Evolutionary conservation across 2,113 vertebrate genomes (phyloP).

Genomic region (Nyctereutes procyonoides): DNA sequence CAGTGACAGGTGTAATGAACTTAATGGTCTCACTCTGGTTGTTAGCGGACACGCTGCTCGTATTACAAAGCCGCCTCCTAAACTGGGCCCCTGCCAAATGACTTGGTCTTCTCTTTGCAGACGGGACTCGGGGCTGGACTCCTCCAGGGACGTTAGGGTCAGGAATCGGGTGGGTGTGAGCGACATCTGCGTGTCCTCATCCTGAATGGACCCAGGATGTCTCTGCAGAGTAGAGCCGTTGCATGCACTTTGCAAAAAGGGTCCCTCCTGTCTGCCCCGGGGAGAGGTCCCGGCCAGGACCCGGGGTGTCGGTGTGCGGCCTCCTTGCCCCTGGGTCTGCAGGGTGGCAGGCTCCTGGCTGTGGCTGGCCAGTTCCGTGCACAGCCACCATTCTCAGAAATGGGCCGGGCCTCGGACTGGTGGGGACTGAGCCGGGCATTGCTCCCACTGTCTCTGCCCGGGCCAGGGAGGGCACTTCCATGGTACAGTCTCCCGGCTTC

Average conservation of each 20-base stretch:
- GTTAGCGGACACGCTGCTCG: constrained; percentile 39
- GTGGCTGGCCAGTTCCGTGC: neutral
- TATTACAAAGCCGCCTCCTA: constrained; percentile 43
- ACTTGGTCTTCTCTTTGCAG: constrained; percentile 28
- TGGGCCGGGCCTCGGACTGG: neutral
- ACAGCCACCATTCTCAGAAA: neutral
- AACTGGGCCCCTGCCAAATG: constrained; percentile 49
- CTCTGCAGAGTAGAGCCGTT: neutral
- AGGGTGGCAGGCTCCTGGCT: neutral
- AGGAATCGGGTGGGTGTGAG: neutral
- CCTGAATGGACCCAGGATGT: neutral
- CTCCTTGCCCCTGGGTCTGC: neutral
- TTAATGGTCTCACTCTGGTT: constrained; percentile 65
- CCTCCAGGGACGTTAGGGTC: neutral
- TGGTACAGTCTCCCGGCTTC: neutral
- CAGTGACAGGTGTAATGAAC: constrained; percentile 58
- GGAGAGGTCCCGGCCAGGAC: neutral
- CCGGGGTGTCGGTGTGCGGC: neutral
- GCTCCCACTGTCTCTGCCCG: neutral
- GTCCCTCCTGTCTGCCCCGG: too few relatives aligned
- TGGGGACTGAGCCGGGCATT: neutral
- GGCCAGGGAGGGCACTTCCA: neutral
- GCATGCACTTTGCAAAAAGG: neutral
- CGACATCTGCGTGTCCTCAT: neutral
- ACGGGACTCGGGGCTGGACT: constrained; percentile 12